phyloP scores from a whole-genome alignment of 2,797 vertebrate species.

The Lophura swinhoii region DNA sequence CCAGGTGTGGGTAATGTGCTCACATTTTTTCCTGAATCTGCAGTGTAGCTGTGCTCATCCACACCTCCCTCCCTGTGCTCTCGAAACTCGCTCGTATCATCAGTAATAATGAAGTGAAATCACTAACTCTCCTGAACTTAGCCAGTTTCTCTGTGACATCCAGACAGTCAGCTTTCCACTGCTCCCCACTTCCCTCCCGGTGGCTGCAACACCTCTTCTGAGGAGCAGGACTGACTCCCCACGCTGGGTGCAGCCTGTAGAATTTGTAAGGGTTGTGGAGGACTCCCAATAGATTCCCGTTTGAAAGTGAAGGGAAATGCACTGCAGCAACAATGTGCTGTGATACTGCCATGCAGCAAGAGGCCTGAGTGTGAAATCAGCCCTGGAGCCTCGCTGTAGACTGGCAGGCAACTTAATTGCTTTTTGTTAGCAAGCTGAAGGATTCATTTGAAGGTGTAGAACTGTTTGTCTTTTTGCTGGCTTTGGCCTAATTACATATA shows the following conservation, averaged over 20 bases:
- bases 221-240: background rate
- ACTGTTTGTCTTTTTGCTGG: conserved; percentile 67
- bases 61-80: background rate
- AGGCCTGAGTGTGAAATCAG: background rate
- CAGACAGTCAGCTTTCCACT: background rate
- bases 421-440: conserved; percentile 56
- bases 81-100: background rate
- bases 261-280: background rate
- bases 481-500: conserved; percentile 66
- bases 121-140: background rate
- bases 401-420: conserved; percentile 53
- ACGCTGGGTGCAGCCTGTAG: background rate
- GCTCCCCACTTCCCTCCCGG: background rate
- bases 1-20: background rate
- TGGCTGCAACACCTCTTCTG: background rate
- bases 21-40: background rate
- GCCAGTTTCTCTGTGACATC: background rate
- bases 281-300: background rate
- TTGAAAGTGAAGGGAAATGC: background rate
- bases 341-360: background rate
- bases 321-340: background rate
- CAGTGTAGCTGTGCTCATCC: background rate
- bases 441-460: conserved; percentile 53
- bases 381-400: background rate
- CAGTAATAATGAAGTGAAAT: background rate